Evolutionary conservation across 2,888 invertebrate species (phyloP), one percentile per base, ranked within the genome.

Genomic region (Aproaerema taeniolella): DNA sequence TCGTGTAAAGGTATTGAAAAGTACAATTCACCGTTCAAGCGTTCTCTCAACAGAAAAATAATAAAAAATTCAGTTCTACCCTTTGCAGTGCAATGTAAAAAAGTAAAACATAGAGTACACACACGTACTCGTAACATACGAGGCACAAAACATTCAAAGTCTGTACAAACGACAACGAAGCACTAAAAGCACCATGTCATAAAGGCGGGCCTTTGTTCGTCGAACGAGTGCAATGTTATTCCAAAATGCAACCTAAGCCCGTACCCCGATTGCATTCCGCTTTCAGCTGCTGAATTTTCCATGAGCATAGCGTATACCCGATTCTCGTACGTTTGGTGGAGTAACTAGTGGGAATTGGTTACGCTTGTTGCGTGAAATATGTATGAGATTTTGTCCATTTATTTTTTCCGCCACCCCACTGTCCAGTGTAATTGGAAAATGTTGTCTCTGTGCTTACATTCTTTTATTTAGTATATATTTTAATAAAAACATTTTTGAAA

Each of bases 281-380:
- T 75, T 79, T 79, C 77, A 71, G 50, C 71, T 64, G 46, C 48
- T 83, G 78, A 79, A 86, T 85, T 63, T 72, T 77, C 62, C 63
- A 85, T 80, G 75, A 79, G 72, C 43, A 53, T 39, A 42, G 55
- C 44, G 50, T 47, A 46, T 45, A 43, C 56, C 54, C 61, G 62
- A 67, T 69, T 70, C 67, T 66, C 60, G 59, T 63, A 62, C 62
- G 64, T 60, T 61, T 49, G 61, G 57, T 60, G n/a, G n/a, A n/a
- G 67, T 75, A 77, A 81, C 79, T 82, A 78, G 76, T 67, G 70
- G 72, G 73, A 74, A 79, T 76, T 75, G 80, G 75, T 73, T 64
- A 52, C 73, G 76, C 70, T 67, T 77, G 78, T 79, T 71, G 64
- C 67, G 66, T 83, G 55, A 61, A 82, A 79, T 71, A 83, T 83